phyloP scores from a whole-genome alignment of 1,140 invertebrate species.

The Goniozus legneri region DNA sequence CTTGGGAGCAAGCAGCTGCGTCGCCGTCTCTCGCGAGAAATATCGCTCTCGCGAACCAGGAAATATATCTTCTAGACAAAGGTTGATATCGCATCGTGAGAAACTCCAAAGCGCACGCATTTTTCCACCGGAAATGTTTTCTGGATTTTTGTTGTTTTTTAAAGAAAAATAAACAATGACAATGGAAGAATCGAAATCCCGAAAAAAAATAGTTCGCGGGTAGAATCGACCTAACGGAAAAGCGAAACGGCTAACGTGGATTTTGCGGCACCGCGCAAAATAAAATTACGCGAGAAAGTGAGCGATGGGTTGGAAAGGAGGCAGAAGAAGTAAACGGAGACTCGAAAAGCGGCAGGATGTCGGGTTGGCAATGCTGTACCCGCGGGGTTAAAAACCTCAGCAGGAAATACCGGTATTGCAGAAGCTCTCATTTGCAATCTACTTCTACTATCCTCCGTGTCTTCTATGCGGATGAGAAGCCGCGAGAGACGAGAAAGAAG shows the following conservation, averaged over 20 bases:
- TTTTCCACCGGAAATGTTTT: slow-evolving; percentile 11
- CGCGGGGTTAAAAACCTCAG: slow-evolving; percentile 40
- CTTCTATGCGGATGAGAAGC: background rate
- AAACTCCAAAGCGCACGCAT: slow-evolving; percentile 24
- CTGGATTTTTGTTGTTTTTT: no score
- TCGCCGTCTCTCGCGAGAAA: slow-evolving; percentile 16
- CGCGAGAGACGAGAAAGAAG: background rate
- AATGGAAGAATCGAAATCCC: no score
- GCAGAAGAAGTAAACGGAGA: slow-evolving; percentile 7
- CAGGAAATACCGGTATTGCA: slow-evolving; percentile 37
- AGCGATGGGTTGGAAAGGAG: background rate
- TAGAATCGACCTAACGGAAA: no score
- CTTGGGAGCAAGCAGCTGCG: slow-evolving; percentile 30
- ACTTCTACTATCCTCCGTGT: slow-evolving; percentile 1
- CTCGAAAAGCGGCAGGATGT: slow-evolving; percentile 17
- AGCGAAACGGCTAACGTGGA: slow-evolving; percentile 1
- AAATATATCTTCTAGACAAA: slow-evolving; percentile 25
- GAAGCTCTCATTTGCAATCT: slow-evolving; percentile 44
- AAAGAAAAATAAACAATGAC: no score
- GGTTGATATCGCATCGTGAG: slow-evolving; percentile 12
- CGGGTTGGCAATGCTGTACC: slow-evolving; percentile 33
- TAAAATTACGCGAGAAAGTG: slow-evolving; percentile 5
- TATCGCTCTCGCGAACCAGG: slow-evolving; percentile 22
- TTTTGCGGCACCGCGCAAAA: no score
- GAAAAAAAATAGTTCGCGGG: no score